phyloP scores from a whole-genome alignment of 1,140 invertebrate species.

The Microplitis mediator region DNA sequence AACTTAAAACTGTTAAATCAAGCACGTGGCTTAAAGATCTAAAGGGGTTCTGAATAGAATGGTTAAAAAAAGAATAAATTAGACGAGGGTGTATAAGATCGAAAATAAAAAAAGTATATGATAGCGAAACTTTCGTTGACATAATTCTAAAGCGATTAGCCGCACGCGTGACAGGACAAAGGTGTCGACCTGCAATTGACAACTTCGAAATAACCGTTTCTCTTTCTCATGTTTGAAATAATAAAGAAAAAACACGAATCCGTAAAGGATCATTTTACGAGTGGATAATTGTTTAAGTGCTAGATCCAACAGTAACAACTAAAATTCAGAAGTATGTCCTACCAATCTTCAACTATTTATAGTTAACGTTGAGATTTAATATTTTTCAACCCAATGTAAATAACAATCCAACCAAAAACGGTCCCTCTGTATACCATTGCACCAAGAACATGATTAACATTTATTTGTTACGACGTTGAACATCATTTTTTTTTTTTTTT shows the following conservation, averaged over 20 bases:
- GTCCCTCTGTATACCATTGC: no score
- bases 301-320: no score
- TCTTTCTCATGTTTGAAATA: neutral
- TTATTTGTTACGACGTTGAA: no score
- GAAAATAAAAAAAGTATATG: neutral
- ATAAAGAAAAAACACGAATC: neutral
- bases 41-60: constrained; percentile 1
- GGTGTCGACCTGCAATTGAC: constrained; percentile 61
- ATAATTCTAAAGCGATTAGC: constrained; percentile 61
- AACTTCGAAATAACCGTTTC: constrained; percentile 39
- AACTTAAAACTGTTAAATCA: neutral
- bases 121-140: constrained; percentile 20
- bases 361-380: no score
- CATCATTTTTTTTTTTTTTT: no score
- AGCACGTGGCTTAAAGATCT: neutral
- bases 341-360: no score
- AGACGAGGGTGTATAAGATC: neutral
- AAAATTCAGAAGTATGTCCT: no score
- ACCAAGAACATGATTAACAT: no score
- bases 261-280: no score
- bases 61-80: constrained; percentile 9
- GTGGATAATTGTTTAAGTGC: no score
- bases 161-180: constrained; percentile 57
- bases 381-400: no score
- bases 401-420: no score